Conservation (phyloP, 2,888 invertebrate species). For the Aplocera efformata region DNA sequence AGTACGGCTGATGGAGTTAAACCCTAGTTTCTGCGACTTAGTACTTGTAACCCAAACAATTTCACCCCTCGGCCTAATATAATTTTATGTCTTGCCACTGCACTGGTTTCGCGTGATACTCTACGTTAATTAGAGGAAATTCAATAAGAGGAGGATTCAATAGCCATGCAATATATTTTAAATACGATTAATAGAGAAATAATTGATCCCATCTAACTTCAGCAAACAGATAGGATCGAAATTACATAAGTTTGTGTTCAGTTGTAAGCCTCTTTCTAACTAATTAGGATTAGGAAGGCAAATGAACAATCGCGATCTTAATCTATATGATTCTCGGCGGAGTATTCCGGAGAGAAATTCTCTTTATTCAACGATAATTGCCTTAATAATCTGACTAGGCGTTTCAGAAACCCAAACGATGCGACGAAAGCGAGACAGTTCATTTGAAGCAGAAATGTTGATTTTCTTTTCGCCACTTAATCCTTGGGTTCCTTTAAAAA, state of each 20-base stretch:
- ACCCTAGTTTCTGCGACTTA: too few species aligned
- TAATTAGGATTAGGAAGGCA: conserved; percentile 55
- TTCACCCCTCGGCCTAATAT: too few species aligned
- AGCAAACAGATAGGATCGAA: conserved; percentile 31
- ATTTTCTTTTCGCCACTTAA: conserved; percentile 9
- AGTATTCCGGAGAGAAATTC: conserved; percentile 28
- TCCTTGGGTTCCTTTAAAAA: conserved; percentile 2
- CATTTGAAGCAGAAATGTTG: conserved; percentile 12
- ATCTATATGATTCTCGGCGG: conserved; percentile 41
- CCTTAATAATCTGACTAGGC: conserved; percentile 35
- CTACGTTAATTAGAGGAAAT: too few species aligned
- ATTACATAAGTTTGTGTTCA: conserved; percentile 37
- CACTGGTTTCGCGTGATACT: too few species aligned
- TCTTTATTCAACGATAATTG: conserved; percentile 40
- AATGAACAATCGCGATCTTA: conserved; percentile 53
- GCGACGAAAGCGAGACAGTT: conserved; percentile 15
- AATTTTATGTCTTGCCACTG: too few species aligned
- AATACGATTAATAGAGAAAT: too few species aligned
- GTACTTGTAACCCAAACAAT: too few species aligned
- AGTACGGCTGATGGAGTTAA: too few species aligned
- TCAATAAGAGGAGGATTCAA: too few species aligned
- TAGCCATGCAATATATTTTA: too few species aligned
- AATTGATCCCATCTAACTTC: background rate
- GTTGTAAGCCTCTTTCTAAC: conserved; percentile 34
- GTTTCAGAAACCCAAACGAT: conserved; percentile 29